These are phyloP conservation scores for Scaptomyza hsui DNA, from an alignment of 1,140 invertebrate species.

Conservation along the genomic window DNA sequence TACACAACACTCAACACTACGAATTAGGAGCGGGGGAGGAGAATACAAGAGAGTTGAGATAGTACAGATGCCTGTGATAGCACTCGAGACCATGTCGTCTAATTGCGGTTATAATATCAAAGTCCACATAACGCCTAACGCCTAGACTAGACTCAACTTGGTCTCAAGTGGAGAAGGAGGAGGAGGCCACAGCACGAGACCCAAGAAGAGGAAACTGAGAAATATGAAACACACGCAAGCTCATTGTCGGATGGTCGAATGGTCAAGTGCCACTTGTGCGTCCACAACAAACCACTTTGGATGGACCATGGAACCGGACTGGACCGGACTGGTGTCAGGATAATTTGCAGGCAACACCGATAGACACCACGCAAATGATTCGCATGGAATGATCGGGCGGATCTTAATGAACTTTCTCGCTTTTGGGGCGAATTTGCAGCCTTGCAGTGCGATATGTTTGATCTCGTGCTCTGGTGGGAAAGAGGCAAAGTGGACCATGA, in stretches of 20 bases:
- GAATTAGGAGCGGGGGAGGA: slow-evolving; percentile 8
- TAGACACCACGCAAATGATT: slow-evolving; percentile 73
- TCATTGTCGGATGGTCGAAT: slow-evolving; percentile 49
- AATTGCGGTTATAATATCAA: slow-evolving; percentile 79
- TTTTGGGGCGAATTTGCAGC: slow-evolving; percentile 63
- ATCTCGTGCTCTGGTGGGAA: slow-evolving; percentile 25
- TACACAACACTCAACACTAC: slow-evolving; percentile 12
- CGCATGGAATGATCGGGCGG: slow-evolving; percentile 57
- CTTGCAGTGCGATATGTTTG: slow-evolving; percentile 56
- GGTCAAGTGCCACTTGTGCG: slow-evolving; percentile 69
- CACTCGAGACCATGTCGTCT: slow-evolving; percentile 74
- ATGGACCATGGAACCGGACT: slow-evolving; percentile 6
- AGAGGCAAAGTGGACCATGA: slow-evolving; percentile 22
- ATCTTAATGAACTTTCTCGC: slow-evolving; percentile 78
- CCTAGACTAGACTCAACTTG: not conserved
- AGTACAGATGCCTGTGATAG: slow-evolving; percentile 65
- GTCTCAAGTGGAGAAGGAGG: slow-evolving; percentile 52
- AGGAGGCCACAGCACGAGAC: slow-evolving; percentile 53
- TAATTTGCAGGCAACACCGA: slow-evolving; percentile 56
- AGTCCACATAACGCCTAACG: slow-evolving; percentile 71
- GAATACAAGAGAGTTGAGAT: too few relatives aligned
- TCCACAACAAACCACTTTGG: slow-evolving; percentile 8
- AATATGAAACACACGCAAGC: slow-evolving; percentile 75
- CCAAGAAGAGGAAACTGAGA: slow-evolving; percentile 45
- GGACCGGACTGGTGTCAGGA: slow-evolving; percentile 65